Evolutionary conservation across 2,888 invertebrate species (phyloP), one percentile per base, ranked within the genome.

Genomic region (Andrena trimmerana): DNA sequence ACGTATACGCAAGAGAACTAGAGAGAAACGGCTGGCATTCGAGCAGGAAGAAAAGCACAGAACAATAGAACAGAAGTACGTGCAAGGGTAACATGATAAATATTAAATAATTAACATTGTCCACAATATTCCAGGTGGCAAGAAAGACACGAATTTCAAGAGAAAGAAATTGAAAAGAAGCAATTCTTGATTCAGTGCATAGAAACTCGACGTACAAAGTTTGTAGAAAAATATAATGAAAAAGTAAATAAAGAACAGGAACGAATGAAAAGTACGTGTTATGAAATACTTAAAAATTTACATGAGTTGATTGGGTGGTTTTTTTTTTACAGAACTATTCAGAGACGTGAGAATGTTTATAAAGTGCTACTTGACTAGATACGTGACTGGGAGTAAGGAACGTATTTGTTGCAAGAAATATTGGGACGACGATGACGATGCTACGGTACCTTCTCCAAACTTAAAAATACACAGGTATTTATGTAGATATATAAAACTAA

Each of bases 141-240:
- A 60, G 79, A 62, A 27, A 90, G 86, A 62, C 84, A 85, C n/a
- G 83, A 88, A 27, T 84, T 88, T 59, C 91, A 92, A 57, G 74
- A 86, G 72, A 65, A 84, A 27, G 84, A 89, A 71, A 90, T 92
- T 4, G 84, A 86, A 13, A 89, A 84, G 36, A 90, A 91, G 66
- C 60, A 90, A 66, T 72, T 84, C 36, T 77, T 91, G 4, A 29
- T 89, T 7, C 20, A 84, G 33, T 87, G 84, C 54, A 81, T 88
- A n/a, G 72, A 88, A 29, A 74, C 84, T 27, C 83, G 87, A 57
- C 88, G 91, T 1, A 68, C 84, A 60, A 78, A 84, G 36, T 90
- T 89, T 75, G 90, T 93, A 60, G 27, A 89, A 63, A 60, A 83
- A n/a, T 93, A 93, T 57, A 90, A 89, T 57, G 77, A 84, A n/a